Base-by-base conservation (phyloP, 1,140 invertebrate species). In the Cyphomyrmex costatus region DNA sequence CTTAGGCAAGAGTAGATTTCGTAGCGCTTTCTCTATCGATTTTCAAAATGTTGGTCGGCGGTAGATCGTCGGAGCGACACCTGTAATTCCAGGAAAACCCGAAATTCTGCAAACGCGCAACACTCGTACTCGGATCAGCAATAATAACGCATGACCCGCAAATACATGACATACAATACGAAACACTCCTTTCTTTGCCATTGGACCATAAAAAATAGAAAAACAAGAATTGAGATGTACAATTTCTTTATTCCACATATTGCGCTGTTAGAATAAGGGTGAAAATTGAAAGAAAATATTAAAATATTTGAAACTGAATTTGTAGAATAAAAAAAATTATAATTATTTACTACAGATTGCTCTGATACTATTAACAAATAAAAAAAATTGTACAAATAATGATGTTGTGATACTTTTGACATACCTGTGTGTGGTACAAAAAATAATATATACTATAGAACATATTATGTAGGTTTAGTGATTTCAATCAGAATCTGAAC, bases 401-500 rank as follows among this genome's bases (percentile, higher is more conserved):
- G 7, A 42, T 36, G 21, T 51, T 6, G 12, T 8, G 21, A 78
- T 49, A 30, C 33, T 65, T 68, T 65, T 70, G 21, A 71, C 1
- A 70, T 10, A 12, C 8, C 30, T 71, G 73, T 6, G 21, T 6
- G 0, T 3, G 27, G 6, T 30, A 46, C 10, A 30, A 30, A 0
- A 82, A 60, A 71, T 27, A n/a, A 2, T 46, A 16, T 0, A 60
- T 58, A 49, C 2, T 36, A 79, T n/a, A 0, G 12, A n/a, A 51
- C 24, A 10, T 19, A 19, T 71, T 16, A n/a, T n/a, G n/a, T n/a
- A 8, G 0, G 5, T 46, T 73, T 30, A 60, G 19, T 46, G 6
- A 24, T 7, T 78, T 91, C 61, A 91, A 61, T 92, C 92, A n/a
- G 96, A 96, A 85, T 96, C 96, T 2, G 96, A 96, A 27, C 95